Percentiles rank a stretch among this genome's conserved stretches.
Conservation (phyloP, 1,140 invertebrate species). For the Callitettix versicolor region DNA sequence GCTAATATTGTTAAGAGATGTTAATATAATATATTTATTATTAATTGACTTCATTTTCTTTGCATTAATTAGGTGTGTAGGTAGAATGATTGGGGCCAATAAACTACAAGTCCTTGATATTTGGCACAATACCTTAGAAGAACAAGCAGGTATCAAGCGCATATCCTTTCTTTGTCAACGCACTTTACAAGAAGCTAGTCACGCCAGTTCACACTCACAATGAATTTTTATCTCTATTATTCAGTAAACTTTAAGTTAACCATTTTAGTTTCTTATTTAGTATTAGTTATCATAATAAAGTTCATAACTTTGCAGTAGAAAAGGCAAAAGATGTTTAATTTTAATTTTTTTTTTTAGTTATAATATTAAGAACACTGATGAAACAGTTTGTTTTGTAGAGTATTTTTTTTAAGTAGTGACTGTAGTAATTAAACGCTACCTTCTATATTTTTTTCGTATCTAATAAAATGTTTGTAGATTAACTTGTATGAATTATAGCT, state of each 20-base stretch:
- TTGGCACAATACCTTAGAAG: background rate
- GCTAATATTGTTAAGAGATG: too few relatives aligned
- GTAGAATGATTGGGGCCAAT: conserved; percentile 14
- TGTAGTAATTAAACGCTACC: too few relatives aligned
- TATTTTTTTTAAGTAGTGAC: too few relatives aligned
- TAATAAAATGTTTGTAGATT: too few relatives aligned
- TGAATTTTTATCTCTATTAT: background rate
- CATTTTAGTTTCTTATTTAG: background rate
- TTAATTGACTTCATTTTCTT: too few relatives aligned
- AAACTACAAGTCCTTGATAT: conserved; percentile 14
- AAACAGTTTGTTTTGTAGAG: too few relatives aligned
- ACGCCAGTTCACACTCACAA: background rate
- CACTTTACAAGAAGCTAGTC: background rate
- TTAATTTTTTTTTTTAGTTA: background rate
- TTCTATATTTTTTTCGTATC: too few relatives aligned
- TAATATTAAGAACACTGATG: background rate
- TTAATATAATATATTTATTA: too few relatives aligned
- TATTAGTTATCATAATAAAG: too few relatives aligned
- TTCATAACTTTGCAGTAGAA: too few relatives aligned
- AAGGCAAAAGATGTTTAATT: too few relatives aligned
- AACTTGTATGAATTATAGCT: too few relatives aligned
- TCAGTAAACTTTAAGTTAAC: background rate
- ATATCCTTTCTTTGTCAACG: conserved; percentile 11
- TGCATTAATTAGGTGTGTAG: conserved; percentile 1
- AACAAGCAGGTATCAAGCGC: conserved; percentile 21